Evolutionary conservation across 2,797 vertebrate genomes (phyloP).

Genomic region (Onychomys leucogaster): DNA sequence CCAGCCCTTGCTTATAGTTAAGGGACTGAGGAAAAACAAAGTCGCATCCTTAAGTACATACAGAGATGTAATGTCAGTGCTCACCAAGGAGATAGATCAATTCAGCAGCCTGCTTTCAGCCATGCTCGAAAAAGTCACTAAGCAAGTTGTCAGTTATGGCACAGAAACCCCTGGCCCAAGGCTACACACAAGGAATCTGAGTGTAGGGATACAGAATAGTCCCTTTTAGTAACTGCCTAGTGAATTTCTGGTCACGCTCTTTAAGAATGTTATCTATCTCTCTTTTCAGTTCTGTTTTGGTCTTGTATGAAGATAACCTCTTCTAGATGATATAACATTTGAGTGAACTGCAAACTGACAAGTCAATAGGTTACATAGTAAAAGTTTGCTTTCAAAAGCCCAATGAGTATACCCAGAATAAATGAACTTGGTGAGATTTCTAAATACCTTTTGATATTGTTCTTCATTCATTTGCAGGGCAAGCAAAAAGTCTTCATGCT

Average conservation of each 20-base stretch:
- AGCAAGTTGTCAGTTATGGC: background rate
- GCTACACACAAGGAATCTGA: background rate
- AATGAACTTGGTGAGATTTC: background rate
- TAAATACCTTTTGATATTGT: slow-evolving; percentile 96
- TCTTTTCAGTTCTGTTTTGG: background rate
- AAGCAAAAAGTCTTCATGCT: slow-evolving; percentile 98
- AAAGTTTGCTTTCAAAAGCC: background rate
- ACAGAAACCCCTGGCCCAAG: background rate
- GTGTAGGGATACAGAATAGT: background rate
- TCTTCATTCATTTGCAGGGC: slow-evolving; percentile 98
- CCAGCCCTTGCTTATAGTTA: background rate
- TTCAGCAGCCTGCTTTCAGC: background rate
- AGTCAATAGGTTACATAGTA: slow-evolving; percentile 35
- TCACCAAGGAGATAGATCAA: background rate
- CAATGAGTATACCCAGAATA: slow-evolving; percentile 18
- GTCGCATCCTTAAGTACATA: background rate
- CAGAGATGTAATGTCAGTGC: background rate
- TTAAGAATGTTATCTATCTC: background rate
- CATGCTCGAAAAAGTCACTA: background rate
- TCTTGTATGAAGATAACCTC: background rate
- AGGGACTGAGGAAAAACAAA: background rate
- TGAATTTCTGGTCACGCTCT: background rate
- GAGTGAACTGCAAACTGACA: slow-evolving; percentile 62
- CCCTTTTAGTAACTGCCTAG: background rate
- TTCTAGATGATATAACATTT: background rate